Conservation (phyloP, 1,140 invertebrate genomes). For the Trissolcus basalis region DNA sequence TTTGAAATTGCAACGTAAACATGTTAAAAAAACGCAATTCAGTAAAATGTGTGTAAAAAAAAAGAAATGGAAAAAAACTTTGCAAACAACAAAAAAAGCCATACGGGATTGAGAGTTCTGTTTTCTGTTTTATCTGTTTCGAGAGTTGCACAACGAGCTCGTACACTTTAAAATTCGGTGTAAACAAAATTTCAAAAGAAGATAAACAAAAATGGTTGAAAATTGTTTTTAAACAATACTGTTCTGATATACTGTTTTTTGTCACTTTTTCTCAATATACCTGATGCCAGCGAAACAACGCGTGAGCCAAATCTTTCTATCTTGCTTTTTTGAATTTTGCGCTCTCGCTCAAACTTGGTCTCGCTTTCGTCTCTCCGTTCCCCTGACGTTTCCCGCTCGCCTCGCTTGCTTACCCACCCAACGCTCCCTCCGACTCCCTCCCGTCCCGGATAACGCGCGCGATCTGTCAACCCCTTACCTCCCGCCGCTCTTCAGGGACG, state of each 20-base stretch:
- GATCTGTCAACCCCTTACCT: constrained; percentile 41
- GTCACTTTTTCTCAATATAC: no score
- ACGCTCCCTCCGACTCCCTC: constrained; percentile 52
- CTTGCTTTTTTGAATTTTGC: constrained; percentile 3
- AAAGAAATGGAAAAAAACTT: constrained; percentile 1
- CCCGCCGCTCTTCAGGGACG: constrained; percentile 43
- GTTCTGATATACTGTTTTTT: no score
- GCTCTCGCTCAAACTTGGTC: constrained; percentile 31
- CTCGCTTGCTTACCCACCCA: constrained; percentile 54
- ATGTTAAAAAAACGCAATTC: constrained; percentile 24
- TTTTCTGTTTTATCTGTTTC: no score
- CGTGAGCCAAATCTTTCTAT: constrained; percentile 63
- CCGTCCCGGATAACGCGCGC: constrained; percentile 55
- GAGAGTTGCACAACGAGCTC: constrained; percentile 27
- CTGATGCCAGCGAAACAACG: constrained; percentile 28
- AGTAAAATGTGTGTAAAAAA: constrained; percentile 13
- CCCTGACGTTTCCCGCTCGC: constrained; percentile 44
- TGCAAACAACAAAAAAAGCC: constrained; percentile 1
- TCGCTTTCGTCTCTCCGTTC: constrained; percentile 46
- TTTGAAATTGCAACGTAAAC: constrained; percentile 21
- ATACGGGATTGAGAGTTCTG: no score
- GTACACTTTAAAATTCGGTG: constrained; percentile 5
- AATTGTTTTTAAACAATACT: no score
- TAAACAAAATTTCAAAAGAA: no score
- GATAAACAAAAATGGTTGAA: not conserved